These are phyloP conservation scores for Rostratula benghalensis DNA, from an alignment of 2,113 vertebrate genomes.

Conservation along the genomic window DNA sequence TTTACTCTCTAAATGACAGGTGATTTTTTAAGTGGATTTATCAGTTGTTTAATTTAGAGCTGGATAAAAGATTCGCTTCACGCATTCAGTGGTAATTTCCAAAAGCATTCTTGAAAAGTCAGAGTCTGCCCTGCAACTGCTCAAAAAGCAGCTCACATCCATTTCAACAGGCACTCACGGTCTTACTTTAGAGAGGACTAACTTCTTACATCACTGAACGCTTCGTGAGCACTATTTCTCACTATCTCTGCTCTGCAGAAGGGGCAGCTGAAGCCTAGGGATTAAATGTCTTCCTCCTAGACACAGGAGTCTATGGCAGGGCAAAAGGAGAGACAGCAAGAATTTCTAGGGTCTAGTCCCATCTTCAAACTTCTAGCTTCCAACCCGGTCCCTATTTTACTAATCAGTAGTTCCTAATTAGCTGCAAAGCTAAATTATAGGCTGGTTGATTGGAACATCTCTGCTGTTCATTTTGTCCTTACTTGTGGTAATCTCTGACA, in stretches of 20 bases:
- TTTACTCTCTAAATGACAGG: not conserved
- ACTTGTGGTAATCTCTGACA: constrained; percentile 97
- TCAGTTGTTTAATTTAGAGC: not conserved
- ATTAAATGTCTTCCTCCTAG: not conserved
- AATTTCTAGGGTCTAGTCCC: not conserved
- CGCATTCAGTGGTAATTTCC: not conserved
- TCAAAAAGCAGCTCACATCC: not conserved
- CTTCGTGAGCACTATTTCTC: not conserved
- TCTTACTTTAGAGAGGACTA: not conserved
- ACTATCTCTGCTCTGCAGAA: not conserved
- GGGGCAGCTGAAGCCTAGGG: not conserved
- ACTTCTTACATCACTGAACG: not conserved
- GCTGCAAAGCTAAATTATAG: not conserved
- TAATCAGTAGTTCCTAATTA: not conserved
- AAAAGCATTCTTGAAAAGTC: not conserved
- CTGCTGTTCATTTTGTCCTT: constrained; percentile 19
- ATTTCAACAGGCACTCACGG: not conserved
- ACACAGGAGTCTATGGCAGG: not conserved
- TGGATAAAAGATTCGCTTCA: not conserved
- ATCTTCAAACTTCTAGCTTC: not conserved
- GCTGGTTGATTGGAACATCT: not conserved
- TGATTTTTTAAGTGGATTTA: not conserved
- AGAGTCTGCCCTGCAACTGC: not conserved
- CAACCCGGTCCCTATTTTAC: not conserved
- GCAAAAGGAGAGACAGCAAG: not conserved